Conservation (phyloP, 2,113 vertebrate genomes). For the Corythornis vintsioides region DNA sequence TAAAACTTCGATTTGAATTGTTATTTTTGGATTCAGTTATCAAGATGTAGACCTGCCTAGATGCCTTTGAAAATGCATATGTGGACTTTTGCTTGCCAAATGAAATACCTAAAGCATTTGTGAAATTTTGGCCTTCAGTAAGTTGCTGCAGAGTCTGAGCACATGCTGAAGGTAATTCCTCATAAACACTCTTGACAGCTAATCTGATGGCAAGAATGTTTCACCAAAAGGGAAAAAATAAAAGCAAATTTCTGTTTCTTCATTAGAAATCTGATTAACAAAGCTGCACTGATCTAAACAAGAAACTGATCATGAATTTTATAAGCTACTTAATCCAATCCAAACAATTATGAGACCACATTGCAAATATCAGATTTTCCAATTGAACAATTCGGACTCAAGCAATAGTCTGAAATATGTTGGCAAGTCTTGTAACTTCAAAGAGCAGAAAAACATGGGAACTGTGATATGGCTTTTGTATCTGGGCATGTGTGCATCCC, state of each 20-base stretch:
- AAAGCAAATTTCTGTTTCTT: slow-evolving; percentile 10
- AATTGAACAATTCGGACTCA: slow-evolving; percentile 21
- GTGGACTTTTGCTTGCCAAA: neutral
- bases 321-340: neutral
- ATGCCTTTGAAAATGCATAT: neutral
- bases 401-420: neutral
- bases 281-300: slow-evolving; percentile 13
- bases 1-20: neutral
- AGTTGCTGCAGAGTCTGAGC: slow-evolving; percentile 6
- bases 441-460: neutral
- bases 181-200: neutral
- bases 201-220: neutral
- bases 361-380: slow-evolving; percentile 40
- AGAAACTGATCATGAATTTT: slow-evolving; percentile 7
- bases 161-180: neutral
- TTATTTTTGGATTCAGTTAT: neutral
- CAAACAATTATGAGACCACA: slow-evolving; percentile 11
- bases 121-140: neutral
- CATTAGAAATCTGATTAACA: slow-evolving; percentile 18
- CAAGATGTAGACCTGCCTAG: neutral
- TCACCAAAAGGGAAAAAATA: neutral
- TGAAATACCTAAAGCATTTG: slow-evolving; percentile 6
- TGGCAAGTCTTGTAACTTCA: neutral
- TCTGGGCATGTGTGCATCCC: neutral
- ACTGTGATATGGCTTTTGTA: neutral